Evolutionary conservation across 2,888 invertebrate species (phyloP), one percentile per base, ranked within the genome.

Genomic region (Hypomecis punctinalis): DNA sequence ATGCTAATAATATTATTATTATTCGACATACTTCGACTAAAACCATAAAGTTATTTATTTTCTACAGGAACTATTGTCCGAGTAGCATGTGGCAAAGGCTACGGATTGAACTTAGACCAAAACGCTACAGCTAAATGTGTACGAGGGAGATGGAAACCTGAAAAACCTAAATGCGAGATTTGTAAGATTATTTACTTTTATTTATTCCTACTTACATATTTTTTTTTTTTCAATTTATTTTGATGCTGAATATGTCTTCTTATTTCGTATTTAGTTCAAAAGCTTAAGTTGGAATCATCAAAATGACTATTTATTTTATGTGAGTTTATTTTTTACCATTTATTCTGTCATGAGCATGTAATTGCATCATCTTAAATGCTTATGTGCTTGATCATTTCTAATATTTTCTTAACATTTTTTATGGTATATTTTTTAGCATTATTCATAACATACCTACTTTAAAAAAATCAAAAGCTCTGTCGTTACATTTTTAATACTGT

Each of bases 61-160:
- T 46, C 80, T 81, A 53, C 69, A 93, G 93, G 97, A 0, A 96
- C 96, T 0, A 94, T 96, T 52, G 94, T 97, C 0, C 94, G 95
- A 73, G 94, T 97, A 43, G 95, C 95, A 0, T 97, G 97, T 81
- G 95, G 95, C 0, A 95, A 95, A 70, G 97, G 97, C 5, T 97
- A 96, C 77, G 95, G 95, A 9, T 88, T 96, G 5, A 97, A 97
- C 81, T 91, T 97, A 67, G 95, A 95, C 61, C 93, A 94, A 59
- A 97, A 97, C 79, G 94, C 94, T 4, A 97, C 97, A 0, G 96
- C 96, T 0, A 95, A 96, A 77, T 98, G 98, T 82, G 95, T 96
- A 4, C 94, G 97, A 68, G 98, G 98, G 0, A 94, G 96, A 71
- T 98, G 98, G 98, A 96, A 96, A 76, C 97, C 97, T 0, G 94